A percentile compares a stretch with the other conserved stretches of the same genome.
These are phyloP conservation scores for Drosophila kikkawai DNA, from an alignment of 1,140 invertebrate genomes.

Conservation along the genomic window DNA sequence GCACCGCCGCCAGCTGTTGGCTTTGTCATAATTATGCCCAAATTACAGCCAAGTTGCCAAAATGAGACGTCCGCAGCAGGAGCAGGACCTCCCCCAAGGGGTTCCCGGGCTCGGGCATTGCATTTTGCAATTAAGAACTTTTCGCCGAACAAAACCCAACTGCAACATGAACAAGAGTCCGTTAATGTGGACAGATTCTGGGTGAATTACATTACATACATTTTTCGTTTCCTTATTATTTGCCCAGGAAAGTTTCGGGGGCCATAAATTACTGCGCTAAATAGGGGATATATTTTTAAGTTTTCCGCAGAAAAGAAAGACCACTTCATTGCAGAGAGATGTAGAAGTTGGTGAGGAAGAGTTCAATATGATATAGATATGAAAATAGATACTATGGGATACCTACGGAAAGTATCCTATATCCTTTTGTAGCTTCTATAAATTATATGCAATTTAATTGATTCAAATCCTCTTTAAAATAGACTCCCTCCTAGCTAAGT, in stretches of 20 bases:
- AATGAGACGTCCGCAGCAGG: constrained; percentile 25
- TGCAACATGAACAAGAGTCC: constrained; percentile 39
- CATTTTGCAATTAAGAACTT: constrained; percentile 76
- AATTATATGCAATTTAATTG: background rate
- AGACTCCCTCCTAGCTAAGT: background rate
- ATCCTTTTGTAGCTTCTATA: too few relatives aligned
- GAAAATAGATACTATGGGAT: too few relatives aligned
- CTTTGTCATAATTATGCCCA: constrained; percentile 76
- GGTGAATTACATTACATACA: constrained; percentile 23
- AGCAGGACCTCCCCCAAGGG: background rate
- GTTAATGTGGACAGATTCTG: constrained; percentile 28
- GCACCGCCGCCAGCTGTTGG: constrained; percentile 54
- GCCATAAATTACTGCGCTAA: constrained; percentile 7
- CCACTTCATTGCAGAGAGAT: background rate
- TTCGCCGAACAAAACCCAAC: constrained; percentile 41
- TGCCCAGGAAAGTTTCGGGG: constrained; percentile 1
- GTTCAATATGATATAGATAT: too few relatives aligned
- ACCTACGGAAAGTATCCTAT: too few relatives aligned
- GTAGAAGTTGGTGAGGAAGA: too few relatives aligned
- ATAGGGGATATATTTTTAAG: background rate
- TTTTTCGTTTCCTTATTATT: constrained; percentile 14
- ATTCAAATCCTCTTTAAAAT: background rate
- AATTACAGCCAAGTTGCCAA: constrained; percentile 57
- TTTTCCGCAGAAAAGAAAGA: background rate
- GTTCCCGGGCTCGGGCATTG: constrained; percentile 44